Conservation (phyloP, 37 sponge, comb jelly and placozoan species). For the Beroe ovata region DNA sequence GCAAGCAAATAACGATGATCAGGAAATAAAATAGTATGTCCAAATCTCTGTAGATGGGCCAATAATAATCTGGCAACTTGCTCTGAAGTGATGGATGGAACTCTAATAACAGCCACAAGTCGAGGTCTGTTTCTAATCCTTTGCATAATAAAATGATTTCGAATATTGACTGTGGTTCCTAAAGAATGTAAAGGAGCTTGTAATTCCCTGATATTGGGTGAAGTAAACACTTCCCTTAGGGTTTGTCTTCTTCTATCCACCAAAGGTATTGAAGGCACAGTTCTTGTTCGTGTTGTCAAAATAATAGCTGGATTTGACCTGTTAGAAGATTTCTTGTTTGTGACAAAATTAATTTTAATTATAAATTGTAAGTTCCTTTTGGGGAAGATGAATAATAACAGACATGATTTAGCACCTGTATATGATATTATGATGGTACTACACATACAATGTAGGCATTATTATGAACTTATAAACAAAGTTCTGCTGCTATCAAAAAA, state of each 20-base stretch:
- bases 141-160: not conserved
- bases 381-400: too few relatives aligned
- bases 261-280: constrained; percentile 4
- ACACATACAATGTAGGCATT: too few relatives aligned
- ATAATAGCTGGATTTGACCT: constrained; percentile 8
- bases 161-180: too few relatives aligned
- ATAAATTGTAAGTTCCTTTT: too few relatives aligned
- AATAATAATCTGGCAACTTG: not conserved
- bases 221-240: not conserved
- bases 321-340: too few relatives aligned
- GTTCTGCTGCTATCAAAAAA: too few relatives aligned
- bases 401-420: too few relatives aligned
- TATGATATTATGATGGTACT: too few relatives aligned
- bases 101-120: constrained; percentile 22
- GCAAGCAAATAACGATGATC: not conserved
- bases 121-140: not conserved
- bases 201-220: not conserved
- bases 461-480: too few relatives aligned
- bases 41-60: not conserved
- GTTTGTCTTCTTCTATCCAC: not conserved
- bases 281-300: not conserved
- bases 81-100: not conserved
- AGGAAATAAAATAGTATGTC: constrained; percentile 8
- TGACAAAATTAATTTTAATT: too few relatives aligned
- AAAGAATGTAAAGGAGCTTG: not conserved